phyloP scores from a whole-genome alignment of 2,797 vertebrate genomes.

The Thripadectes ignobilis region DNA sequence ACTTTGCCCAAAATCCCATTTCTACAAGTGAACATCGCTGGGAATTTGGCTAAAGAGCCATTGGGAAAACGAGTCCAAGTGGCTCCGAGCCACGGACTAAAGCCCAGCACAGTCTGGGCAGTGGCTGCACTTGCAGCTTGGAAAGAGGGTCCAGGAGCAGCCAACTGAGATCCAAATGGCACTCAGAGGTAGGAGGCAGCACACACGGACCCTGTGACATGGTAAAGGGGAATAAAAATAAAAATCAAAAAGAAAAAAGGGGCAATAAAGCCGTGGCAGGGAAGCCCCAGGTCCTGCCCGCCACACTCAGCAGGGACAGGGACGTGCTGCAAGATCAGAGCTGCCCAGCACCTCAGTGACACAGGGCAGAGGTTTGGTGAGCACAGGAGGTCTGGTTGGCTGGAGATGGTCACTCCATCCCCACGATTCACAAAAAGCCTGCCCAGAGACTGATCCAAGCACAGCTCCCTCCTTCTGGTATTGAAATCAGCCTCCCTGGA shows the following conservation, averaged over 20 bases:
- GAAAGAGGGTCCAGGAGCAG: neutral
- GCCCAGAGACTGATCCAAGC: neutral
- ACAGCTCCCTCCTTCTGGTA: neutral
- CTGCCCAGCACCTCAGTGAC: neutral
- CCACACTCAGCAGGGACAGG: rapidly evolving
- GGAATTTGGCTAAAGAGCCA: neutral
- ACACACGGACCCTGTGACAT: rapidly evolving
- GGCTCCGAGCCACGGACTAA: neutral
- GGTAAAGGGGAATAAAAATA: neutral
- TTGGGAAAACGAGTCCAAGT: neutral
- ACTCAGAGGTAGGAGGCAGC: neutral
- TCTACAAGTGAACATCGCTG: rapidly evolving
- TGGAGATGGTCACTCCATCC: neutral
- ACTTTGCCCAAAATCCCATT: neutral
- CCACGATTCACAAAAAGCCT: too few species aligned
- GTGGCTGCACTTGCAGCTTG: neutral
- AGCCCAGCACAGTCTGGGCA: neutral
- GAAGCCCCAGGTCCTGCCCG: neutral
- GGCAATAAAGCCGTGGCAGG: rapidly evolving
- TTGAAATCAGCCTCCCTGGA: neutral
- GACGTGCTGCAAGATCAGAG: rapidly evolving
- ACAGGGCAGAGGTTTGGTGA: neutral
- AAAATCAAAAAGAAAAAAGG: neutral
- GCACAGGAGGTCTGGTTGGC: neutral
- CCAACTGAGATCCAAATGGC: neutral